Base-by-base conservation (phyloP, 1,140 invertebrate species). In the Drosophila pachea region DNA sequence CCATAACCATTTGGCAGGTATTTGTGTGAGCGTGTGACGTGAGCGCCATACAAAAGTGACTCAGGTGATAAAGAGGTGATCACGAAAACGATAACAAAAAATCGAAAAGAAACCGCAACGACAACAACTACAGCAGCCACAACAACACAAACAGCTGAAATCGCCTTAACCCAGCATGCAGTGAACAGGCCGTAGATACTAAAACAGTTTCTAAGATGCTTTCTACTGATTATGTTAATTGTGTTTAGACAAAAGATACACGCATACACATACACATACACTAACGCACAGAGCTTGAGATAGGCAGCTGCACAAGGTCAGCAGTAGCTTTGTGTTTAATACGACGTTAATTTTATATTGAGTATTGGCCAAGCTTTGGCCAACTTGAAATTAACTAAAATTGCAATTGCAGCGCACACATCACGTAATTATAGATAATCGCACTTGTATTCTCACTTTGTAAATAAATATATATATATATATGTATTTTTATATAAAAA, bases 51-150 rank as follows among this genome's bases (percentile, higher is more conserved):
- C 53, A 53, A 67, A 79, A 65, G 76, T 84, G 76, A 84, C 79
- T 84, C 81, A 84, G 81, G 81, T 84, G 79, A 83, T 84, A 79
- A 84, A 79, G 74, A 53, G 60, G 11, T 67, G 73, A 84, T 84
- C 79, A 68, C 69, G 65, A 49, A 55, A 50, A 35, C 47, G 49
- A 43, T 63, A 59, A 50, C 9, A 69, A 40, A 40, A 33, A 42
- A 29, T 33, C 29, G 32, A 59, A 59, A 49, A 42, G 22, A 54
- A 32, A 40, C 8, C 32, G 11, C 12, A 38, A 53, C 43, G 12
- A 55, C 11, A 50, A 36, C 50, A 53, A 4, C 47, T 35, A 7
- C 48, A 50, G 29, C 45, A 31, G 16, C 47, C 29, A 4, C 29
- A 49, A 7, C 5, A 9, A 8, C 32, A 50, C n/a, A 7, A 32